Percentiles rank a stretch among this genome's conserved stretches.
Conservation (phyloP, 2,888 invertebrate genomes). For the Pterobdella sp. region DNA sequence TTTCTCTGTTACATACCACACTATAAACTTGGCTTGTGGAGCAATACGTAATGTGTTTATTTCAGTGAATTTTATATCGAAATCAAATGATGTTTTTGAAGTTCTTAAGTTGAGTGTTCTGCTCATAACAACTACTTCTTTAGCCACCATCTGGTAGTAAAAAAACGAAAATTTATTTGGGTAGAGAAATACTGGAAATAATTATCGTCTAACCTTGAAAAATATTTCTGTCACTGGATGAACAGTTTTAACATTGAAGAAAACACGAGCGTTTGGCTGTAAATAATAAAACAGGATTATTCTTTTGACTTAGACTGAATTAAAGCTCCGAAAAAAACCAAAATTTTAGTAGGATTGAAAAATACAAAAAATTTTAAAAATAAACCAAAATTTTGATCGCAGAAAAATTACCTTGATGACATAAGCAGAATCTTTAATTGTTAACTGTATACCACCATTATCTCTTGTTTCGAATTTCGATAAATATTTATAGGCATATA, state of each 20-base stretch:
- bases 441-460: slow-evolving; percentile 3
- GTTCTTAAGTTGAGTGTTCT: not conserved
- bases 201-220: no score
- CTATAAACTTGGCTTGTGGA: slow-evolving; percentile 13
- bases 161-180: not conserved
- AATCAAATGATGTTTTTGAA: not conserved
- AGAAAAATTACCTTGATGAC: slow-evolving; percentile 17
- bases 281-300: no score
- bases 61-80: not conserved
- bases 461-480: slow-evolving; percentile 5
- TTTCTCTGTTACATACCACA: slow-evolving; percentile 1
- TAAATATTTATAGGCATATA: not conserved
- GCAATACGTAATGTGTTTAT: not conserved
- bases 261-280: no score
- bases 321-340: no score
- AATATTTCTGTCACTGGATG: no score
- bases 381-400: no score
- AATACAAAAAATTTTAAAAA: no score
- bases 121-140: not conserved
- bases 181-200: no score
- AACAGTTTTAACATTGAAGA: no score
- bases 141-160: not conserved
- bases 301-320: no score
- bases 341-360: no score
- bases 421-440: not conserved